Evolutionary conservation across 2,797 vertebrate species (phyloP).

Genomic region (Aeoliscus strigatus): DNA sequence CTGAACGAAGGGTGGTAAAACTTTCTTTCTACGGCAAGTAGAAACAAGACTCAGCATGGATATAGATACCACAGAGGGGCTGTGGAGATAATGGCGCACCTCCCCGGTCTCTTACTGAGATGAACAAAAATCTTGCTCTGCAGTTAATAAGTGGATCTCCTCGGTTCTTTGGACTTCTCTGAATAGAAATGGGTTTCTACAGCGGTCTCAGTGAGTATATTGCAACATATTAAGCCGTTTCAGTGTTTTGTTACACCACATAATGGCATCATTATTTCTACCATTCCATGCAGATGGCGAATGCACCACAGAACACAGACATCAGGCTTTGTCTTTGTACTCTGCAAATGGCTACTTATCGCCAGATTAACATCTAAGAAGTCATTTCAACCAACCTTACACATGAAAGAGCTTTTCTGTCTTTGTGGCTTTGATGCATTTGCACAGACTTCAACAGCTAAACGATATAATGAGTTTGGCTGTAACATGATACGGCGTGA

Average conservation of each 20-base stretch:
- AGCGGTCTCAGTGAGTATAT: conserved; percentile 57
- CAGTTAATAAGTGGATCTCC: conserved; percentile 48
- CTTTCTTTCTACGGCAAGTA: conserved; percentile 51
- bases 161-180: conserved; percentile 43
- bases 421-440: conserved; percentile 35
- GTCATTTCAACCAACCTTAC: conserved; percentile 41
- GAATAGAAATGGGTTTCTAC: conserved; percentile 63
- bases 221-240: conserved; percentile 59
- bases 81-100: conserved; percentile 23
- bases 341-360: conserved; percentile 60
- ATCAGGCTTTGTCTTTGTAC: conserved; percentile 52
- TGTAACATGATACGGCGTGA: no score
- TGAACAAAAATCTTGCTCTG: conserved; percentile 52
- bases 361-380: conserved; percentile 58
- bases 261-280: conserved; percentile 66
- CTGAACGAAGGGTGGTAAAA: conserved; percentile 63
- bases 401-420: conserved; percentile 33
- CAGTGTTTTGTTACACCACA: conserved; percentile 53
- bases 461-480: conserved; percentile 23
- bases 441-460: conserved; percentile 24
- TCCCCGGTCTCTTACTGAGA: conserved; percentile 23
- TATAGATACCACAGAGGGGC: conserved; percentile 35
- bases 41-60: conserved; percentile 44
- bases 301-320: conserved; percentile 34
- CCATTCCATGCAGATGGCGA: conserved; percentile 47